phyloP scores from a whole-genome alignment of 92 coral and sea anemone species.

The Porites divaricata region DNA sequence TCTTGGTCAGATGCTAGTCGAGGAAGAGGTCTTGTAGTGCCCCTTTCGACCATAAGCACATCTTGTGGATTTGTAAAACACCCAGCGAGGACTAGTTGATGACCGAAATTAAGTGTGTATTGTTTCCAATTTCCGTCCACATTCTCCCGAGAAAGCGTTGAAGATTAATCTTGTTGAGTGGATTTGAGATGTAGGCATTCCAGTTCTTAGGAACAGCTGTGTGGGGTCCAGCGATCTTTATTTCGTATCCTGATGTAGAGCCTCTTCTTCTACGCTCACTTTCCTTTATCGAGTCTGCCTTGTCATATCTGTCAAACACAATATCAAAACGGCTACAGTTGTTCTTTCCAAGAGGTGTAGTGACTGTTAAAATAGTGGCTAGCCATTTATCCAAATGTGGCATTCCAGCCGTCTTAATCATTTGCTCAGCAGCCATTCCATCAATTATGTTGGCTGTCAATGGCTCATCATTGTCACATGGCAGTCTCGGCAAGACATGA shows the following conservation, averaged over 20 bases:
- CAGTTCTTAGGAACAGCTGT: slow-evolving; percentile 57
- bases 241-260: slow-evolving; percentile 18
- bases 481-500: slow-evolving; percentile 19
- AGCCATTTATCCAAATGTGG: slow-evolving; percentile 40
- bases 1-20: slow-evolving; percentile 26
- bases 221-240: slow-evolving; percentile 39
- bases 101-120: slow-evolving; percentile 31
- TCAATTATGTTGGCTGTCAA: slow-evolving; percentile 30
- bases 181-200: slow-evolving; percentile 20
- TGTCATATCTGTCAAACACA: slow-evolving; percentile 40
- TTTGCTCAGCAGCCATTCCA: slow-evolving; percentile 41
- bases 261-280: slow-evolving; percentile 25
- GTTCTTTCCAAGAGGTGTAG: slow-evolving; percentile 32
- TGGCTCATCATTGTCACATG: neutral
- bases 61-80: slow-evolving; percentile 14
- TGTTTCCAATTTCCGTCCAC: slow-evolving; percentile 28
- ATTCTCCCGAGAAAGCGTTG: slow-evolving; percentile 29
- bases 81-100: slow-evolving; percentile 37
- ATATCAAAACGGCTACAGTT: slow-evolving; percentile 24
- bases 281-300: slow-evolving; percentile 36
- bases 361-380: slow-evolving; percentile 12
- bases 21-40: neutral
- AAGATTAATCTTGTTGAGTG: slow-evolving; percentile 42
- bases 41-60: neutral
- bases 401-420: slow-evolving; percentile 40